Evolutionary conservation across 2,113 vertebrate genomes (phyloP).

Genomic region (Murina feae): DNA sequence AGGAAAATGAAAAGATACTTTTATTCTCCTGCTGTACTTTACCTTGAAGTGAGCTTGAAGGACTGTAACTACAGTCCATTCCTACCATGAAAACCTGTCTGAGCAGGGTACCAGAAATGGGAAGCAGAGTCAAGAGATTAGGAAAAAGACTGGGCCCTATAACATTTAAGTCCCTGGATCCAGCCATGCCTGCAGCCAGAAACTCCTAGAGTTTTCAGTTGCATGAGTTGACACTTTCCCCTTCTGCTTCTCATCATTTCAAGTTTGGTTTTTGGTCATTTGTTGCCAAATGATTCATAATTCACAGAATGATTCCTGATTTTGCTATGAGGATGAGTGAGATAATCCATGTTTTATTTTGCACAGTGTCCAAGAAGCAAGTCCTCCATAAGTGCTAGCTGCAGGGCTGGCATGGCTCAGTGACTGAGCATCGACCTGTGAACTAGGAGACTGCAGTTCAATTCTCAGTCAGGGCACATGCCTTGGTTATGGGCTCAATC

Average conservation of each 20-base stretch:
- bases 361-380: not conserved
- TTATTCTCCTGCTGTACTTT: not conserved
- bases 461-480: no score
- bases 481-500: no score
- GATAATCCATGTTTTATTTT: not conserved
- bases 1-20: not conserved
- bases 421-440: no score
- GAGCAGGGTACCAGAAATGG: not conserved
- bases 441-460: no score
- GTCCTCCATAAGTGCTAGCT: not conserved
- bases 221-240: not conserved
- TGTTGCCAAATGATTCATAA: not conserved
- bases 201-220: not conserved
- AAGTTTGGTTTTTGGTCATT: not conserved
- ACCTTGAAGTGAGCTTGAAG: not conserved
- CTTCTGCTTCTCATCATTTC: not conserved
- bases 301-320: not conserved
- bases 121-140: not conserved
- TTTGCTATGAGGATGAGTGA: not conserved
- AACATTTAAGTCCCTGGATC: not conserved
- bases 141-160: not conserved
- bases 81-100: not conserved
- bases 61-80: not conserved
- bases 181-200: not conserved
- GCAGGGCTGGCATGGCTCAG: no score